Percentiles rank a stretch among this genome's conserved stretches.
Evolutionary conservation across 2,113 vertebrate genomes (phyloP).

Genomic region (Galbula dea): DNA sequence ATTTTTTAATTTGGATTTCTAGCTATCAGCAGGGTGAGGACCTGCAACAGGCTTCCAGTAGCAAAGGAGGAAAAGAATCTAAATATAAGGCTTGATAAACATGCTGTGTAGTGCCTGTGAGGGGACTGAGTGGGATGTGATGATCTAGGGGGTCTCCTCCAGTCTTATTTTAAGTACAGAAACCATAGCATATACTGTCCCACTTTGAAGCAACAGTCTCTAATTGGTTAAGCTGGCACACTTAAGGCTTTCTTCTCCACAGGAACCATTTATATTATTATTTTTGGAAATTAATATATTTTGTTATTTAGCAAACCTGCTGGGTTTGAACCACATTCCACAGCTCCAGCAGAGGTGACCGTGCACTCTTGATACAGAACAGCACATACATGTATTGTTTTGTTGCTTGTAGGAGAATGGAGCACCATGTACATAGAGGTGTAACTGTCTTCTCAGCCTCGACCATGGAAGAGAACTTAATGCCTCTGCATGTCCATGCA

Average conservation of each 20-base stretch:
- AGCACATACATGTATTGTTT: rapidly evolving
- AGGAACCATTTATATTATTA: neutral
- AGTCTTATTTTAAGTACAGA: neutral
- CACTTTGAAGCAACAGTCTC: neutral
- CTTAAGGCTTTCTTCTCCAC: neutral
- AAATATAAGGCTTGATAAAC: neutral
- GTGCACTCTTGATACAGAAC: neutral
- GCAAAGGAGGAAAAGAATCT: neutral
- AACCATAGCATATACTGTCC: neutral
- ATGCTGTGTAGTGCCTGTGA: neutral
- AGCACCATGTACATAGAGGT: neutral
- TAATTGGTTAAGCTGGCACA: neutral
- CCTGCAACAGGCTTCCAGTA: neutral
- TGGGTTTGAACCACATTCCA: neutral
- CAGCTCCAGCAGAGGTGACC: neutral
- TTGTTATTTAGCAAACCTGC: neutral
- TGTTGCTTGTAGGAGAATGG: rapidly evolving
- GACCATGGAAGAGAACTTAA: neutral
- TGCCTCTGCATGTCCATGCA: neutral
- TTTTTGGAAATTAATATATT: neutral
- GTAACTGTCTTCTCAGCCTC: neutral
- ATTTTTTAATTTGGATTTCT: neutral
- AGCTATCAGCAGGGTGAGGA: neutral
- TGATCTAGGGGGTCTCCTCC: neutral
- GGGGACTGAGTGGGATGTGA: neutral